Conservation (phyloP, 2,888 invertebrate species). For the Piscicola geometra region DNA sequence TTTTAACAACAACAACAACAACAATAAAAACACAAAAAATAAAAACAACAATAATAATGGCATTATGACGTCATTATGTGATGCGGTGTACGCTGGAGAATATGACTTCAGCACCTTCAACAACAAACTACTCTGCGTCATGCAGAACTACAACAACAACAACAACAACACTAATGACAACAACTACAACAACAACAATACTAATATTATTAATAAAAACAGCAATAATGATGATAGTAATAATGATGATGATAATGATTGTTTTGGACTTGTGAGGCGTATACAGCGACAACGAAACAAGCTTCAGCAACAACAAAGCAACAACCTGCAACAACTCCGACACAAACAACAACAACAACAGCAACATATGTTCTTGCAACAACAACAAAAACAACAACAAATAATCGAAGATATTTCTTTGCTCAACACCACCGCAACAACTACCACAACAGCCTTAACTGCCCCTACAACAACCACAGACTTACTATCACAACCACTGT, state of each 20-base stretch:
- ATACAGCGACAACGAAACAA: background rate
- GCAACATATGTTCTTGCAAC: background rate
- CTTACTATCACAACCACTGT: no score
- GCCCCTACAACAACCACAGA: no score
- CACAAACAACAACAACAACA: background rate
- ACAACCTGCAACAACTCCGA: background rate
- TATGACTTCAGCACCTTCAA: background rate
- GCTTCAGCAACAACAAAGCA: background rate
- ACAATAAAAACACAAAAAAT: no score
- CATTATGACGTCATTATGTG: background rate
- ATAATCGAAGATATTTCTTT: no score
- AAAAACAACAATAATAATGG: background rate
- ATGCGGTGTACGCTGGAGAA: background rate
- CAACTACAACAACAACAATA: no score
- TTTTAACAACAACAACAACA: background rate
- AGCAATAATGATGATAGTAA: background rate
- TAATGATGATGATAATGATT: background rate
- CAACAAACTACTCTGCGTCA: background rate
- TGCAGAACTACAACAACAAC: no score
- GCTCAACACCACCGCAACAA: no score
- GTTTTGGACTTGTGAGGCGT: background rate
- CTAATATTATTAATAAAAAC: no score
- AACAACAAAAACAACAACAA: background rate
- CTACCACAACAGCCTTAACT: no score
- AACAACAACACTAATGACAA: no score